phyloP scores from a whole-genome alignment of 2,888 invertebrate genomes.

The Oegoconia quadripuncta region DNA sequence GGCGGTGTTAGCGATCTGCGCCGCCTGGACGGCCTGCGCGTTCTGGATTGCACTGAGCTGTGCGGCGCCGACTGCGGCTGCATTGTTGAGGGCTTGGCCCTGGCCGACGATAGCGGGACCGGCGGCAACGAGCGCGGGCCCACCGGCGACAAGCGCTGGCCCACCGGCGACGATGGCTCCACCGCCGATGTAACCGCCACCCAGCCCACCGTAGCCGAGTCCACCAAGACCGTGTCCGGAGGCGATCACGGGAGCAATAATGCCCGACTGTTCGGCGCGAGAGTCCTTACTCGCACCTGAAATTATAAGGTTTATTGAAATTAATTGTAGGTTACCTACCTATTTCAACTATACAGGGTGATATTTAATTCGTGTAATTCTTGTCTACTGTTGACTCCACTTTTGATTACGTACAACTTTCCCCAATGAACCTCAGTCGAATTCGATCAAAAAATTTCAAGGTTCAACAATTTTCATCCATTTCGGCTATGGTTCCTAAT shows the following conservation, averaged over 20 bases:
- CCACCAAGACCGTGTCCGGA: constrained; percentile 24
- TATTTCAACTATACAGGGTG: too few relatives aligned
- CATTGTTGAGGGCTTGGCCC: constrained; percentile 57
- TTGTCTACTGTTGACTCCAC: too few relatives aligned
- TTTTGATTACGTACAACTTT: too few relatives aligned
- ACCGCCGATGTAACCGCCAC: constrained; percentile 17
- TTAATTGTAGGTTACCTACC: too few relatives aligned
- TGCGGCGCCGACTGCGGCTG: constrained; percentile 63
- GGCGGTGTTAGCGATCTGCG: constrained; percentile 64
- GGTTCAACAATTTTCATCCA: too few relatives aligned
- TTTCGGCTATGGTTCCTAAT: too few relatives aligned
- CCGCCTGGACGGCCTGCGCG: constrained; percentile 65
- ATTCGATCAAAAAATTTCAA: too few relatives aligned
- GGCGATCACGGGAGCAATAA: constrained; percentile 29
- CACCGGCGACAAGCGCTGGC: constrained; percentile 19
- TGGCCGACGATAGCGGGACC: constrained; percentile 35
- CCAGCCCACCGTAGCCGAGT: constrained; percentile 14
- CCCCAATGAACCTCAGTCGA: too few relatives aligned
- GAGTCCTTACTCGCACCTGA: constrained; percentile 37
- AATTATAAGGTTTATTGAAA: too few relatives aligned
- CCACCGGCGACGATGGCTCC: constrained; percentile 18
- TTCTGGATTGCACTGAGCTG: constrained; percentile 70
- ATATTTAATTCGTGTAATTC: too few relatives aligned
- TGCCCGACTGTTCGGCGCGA: constrained; percentile 40
- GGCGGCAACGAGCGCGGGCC: constrained; percentile 16